Evolutionary conservation across 1,140 invertebrate species (phyloP).

Genomic region (Scaptomyza montana): DNA sequence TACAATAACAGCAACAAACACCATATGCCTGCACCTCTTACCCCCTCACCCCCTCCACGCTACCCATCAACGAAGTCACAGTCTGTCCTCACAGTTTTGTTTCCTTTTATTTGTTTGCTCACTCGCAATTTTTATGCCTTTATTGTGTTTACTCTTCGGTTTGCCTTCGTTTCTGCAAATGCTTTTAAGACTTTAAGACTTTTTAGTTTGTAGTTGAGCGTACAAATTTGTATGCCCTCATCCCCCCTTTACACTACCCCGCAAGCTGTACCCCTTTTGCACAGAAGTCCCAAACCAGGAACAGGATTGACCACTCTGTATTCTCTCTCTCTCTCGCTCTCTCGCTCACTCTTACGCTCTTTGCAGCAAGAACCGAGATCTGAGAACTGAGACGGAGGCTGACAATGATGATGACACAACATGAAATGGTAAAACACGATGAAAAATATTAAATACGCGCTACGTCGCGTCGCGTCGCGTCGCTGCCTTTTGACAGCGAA

Average conservation of each 20-base stretch:
- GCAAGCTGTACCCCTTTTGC: background rate
- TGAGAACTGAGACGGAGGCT: constrained; percentile 24
- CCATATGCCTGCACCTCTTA: background rate
- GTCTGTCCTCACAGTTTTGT: constrained; percentile 51
- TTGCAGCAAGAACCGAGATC: background rate
- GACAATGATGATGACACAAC: constrained; percentile 83
- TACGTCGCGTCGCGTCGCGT: constrained; percentile 31
- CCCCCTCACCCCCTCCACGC: background rate
- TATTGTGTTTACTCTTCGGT: constrained; percentile 75
- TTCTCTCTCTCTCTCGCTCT: constrained; percentile 40
- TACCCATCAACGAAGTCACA: background rate
- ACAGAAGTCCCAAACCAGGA: constrained; percentile 44
- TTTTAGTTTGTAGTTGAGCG: constrained; percentile 80
- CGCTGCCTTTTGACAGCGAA: constrained; percentile 82
- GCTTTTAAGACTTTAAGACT: constrained; percentile 83
- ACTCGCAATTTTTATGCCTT: constrained; percentile 82
- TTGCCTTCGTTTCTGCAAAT: constrained; percentile 80
- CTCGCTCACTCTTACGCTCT: background rate
- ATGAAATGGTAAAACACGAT: constrained; percentile 83
- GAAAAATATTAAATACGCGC: constrained; percentile 83
- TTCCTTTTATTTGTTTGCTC: constrained; percentile 78
- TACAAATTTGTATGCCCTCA: constrained; percentile 70
- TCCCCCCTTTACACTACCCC: background rate
- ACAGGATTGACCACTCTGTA: constrained; percentile 65
- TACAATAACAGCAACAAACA: constrained; percentile 53